Conservation (phyloP, 1,140 invertebrate genomes). For the Panulirus ornatus region DNA sequence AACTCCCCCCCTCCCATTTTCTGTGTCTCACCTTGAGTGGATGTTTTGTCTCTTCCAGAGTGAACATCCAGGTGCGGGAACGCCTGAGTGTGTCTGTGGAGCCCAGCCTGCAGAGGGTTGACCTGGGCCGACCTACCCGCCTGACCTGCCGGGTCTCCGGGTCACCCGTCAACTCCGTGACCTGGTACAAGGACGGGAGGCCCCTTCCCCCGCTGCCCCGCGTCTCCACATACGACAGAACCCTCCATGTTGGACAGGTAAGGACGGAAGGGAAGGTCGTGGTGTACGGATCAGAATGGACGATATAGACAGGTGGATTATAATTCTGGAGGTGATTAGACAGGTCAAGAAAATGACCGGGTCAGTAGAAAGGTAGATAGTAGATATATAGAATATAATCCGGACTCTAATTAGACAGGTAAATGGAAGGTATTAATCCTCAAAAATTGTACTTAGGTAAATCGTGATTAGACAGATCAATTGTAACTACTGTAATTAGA, state of each 20-base stretch:
- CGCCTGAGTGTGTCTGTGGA: conserved; percentile 40
- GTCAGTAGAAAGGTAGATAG: background rate
- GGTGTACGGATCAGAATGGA: too few species aligned
- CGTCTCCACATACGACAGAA: conserved; percentile 50
- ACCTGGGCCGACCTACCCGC: conserved; percentile 45
- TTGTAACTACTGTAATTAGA: too few species aligned
- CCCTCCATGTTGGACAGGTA: conserved; percentile 64
- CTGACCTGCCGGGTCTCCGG: conserved; percentile 93
- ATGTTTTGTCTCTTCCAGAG: conserved; percentile 50
- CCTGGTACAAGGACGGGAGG: conserved; percentile 81
- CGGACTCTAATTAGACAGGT: too few species aligned
- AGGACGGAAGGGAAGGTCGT: conserved; percentile 13
- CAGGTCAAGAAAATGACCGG: too few species aligned
- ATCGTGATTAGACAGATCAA: too few species aligned
- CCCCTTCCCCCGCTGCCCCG: conserved; percentile 55
- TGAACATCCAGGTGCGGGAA: conserved; percentile 48
- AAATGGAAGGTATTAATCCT: too few species aligned
- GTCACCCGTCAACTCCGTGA: conserved; percentile 86
- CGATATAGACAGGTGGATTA: too few species aligned
- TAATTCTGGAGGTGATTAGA: too few species aligned
- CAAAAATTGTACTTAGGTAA: too few species aligned
- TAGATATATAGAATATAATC: background rate
- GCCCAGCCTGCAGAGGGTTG: conserved; percentile 41
- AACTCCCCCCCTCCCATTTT: too few species aligned
- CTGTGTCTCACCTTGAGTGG: background rate